Evolutionary conservation across 23 tunicate genomes (phyloP).

Genomic region (Trididemnum miniatum): DNA sequence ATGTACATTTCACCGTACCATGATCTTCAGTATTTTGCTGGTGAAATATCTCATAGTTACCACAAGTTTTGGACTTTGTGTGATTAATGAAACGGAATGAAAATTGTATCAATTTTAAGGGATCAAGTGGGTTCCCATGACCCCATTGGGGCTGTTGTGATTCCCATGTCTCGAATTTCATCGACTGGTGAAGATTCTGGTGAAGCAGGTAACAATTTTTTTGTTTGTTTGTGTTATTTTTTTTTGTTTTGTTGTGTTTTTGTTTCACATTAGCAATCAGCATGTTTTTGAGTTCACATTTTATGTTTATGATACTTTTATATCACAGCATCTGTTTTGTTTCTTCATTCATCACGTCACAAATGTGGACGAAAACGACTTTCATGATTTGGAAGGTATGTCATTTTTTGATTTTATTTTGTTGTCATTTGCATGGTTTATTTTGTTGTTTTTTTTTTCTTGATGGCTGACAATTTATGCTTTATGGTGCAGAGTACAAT

Average conservation of each 20-base stretch:
- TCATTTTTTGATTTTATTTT: not conserved
- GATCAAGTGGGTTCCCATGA: constrained; percentile 78
- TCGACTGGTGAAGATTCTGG: constrained; percentile 92
- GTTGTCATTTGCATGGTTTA: too few species aligned
- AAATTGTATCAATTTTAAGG: too few species aligned
- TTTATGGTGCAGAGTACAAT: not conserved
- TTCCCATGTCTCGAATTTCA: constrained; percentile 71
- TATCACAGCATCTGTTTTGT: constrained; percentile 2
- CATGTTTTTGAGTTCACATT: not conserved
- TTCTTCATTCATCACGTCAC: constrained; percentile 6
- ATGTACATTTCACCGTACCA: too few species aligned
- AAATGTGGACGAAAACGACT: constrained; percentile 69
- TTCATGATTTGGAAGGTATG: constrained; percentile 49
- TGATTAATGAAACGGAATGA: too few species aligned
- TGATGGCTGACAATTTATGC: not conserved
- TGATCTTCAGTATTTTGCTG: too few species aligned
- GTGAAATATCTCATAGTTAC: too few species aligned
- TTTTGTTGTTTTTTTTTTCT: too few species aligned
- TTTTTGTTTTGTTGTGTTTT: not conserved
- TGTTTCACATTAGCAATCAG: not conserved
- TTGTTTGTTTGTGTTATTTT: not conserved
- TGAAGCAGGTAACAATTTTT: constrained; percentile 35
- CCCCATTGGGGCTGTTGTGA: constrained; percentile 61
- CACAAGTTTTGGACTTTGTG: too few species aligned
- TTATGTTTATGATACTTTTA: not conserved